Percentiles rank a stretch among this genome's conserved stretches.
Evolutionary conservation across 2,888 invertebrate species (phyloP).

Genomic region (Eurois occulta): DNA sequence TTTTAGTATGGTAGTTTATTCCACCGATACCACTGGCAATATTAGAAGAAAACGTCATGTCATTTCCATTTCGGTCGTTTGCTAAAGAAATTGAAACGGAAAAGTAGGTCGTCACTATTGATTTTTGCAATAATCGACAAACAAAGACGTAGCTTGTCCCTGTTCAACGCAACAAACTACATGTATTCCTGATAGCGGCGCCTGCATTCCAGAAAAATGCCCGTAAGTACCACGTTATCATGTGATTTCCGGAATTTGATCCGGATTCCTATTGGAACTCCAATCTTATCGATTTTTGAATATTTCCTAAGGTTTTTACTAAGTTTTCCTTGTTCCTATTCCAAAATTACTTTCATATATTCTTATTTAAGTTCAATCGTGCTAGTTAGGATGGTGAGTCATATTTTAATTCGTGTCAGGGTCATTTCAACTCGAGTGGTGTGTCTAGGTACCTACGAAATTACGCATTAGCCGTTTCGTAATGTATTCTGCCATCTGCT

Average conservation of each 20-base stretch:
- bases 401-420: constrained; percentile 76
- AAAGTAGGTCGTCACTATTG: constrained; percentile 87
- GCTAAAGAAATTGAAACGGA: constrained; percentile 75
- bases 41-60: constrained; percentile 74
- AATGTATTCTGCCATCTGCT: constrained; percentile 65
- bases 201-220: constrained; percentile 80
- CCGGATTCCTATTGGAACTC: constrained; percentile 58
- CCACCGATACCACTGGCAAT: constrained; percentile 67
- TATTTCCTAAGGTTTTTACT: constrained; percentile 6
- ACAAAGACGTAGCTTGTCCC: constrained; percentile 77
- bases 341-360: constrained; percentile 21
- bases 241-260: constrained; percentile 78
- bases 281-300: constrained; percentile 33
- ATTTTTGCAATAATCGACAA: constrained; percentile 84
- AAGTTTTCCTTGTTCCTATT: constrained; percentile 37
- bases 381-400: constrained; percentile 62
- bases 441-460: constrained; percentile 62
- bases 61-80: constrained; percentile 76
- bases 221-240: constrained; percentile 83
- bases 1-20: constrained; percentile 42
- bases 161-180: constrained; percentile 69
- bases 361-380: constrained; percentile 35
- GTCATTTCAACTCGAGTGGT: constrained; percentile 68
- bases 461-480: constrained; percentile 67
- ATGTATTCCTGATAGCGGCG: constrained; percentile 73